Base-by-base conservation (phyloP, 1,140 invertebrate genomes). In the Bicyclus anynana region DNA sequence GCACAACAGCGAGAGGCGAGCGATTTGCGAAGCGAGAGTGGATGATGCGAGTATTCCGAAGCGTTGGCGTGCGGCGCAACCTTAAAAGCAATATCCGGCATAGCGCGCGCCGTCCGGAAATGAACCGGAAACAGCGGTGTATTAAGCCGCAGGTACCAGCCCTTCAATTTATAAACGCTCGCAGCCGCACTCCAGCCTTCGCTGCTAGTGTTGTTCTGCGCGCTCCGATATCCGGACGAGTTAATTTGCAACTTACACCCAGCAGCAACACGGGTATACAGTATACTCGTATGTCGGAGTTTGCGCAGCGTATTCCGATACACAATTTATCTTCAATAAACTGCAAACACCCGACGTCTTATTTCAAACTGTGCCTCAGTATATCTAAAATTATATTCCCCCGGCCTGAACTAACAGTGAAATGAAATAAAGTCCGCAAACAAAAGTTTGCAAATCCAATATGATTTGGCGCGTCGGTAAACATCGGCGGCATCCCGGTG, bases 51-150 rank as follows among this genome's bases (percentile, higher is more conserved):
- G 59, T 59, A 51, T 69, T 72, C 67, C 72, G 66, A 62, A 69
- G 75, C 73, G 72, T 48, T 81, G 62, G 81, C 78, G 88, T 87
- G 84, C 74, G 74, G 77, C 77, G 67, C 81, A 85, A 82, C 86
- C 89, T 89, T 89, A 87, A 89, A 90, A 88, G 87, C 89, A 90
- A 90, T 90, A 90, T 90, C 89, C 87, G 89, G 84, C 77, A 73
- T 67, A 74, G 77, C 72, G 80, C 82, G 82, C 77, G 77, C 74
- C 76, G 80, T 62, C 80, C 81, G 89, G 89, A 90, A 90, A 90
- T 90, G 89, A 90, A 90, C 78, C 87, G 87, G 88, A 90, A 89
- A 89, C 87, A 77, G 84, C 81, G 84, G 85, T 85, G 85, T 89
- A 89, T 89, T 89, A 89, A 89, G 87, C 85, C 75, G 80, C 84